Evolutionary conservation across 2,113 vertebrate genomes (phyloP).

Genomic region (Pseudopipra pipra): DNA sequence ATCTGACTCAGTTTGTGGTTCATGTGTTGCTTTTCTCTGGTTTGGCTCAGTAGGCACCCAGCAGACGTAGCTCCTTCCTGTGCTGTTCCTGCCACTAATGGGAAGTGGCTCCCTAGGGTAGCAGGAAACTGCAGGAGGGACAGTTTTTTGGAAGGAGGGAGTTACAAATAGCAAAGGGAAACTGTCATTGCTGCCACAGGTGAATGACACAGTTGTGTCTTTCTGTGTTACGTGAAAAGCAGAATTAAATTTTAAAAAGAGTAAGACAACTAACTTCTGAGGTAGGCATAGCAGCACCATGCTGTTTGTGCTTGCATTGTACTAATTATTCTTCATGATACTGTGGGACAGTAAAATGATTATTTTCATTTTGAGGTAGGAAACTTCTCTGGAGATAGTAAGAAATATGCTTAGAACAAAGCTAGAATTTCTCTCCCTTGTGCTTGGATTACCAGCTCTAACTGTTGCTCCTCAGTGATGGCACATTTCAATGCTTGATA

Average conservation of each 20-base stretch:
- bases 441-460: background rate
- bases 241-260: background rate
- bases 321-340: background rate
- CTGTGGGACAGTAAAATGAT: background rate
- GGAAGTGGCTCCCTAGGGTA: background rate
- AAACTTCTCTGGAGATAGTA: background rate
- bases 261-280: background rate
- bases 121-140: background rate
- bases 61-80: background rate
- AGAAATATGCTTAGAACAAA: background rate
- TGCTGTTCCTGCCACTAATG: background rate
- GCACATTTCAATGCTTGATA: conserved; percentile 36
- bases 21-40: background rate
- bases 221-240: background rate
- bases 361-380: background rate
- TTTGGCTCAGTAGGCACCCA: background rate
- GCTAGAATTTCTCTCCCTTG: background rate
- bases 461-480: conserved; percentile 19
- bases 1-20: background rate
- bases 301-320: background rate
- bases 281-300: background rate
- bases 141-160: background rate
- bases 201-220: background rate
- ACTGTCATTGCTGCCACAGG: background rate
- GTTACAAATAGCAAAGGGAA: background rate